These are phyloP conservation scores for Blomia tropicalis DNA, from an alignment of 2,888 invertebrate species.

Conservation along the genomic window DNA sequence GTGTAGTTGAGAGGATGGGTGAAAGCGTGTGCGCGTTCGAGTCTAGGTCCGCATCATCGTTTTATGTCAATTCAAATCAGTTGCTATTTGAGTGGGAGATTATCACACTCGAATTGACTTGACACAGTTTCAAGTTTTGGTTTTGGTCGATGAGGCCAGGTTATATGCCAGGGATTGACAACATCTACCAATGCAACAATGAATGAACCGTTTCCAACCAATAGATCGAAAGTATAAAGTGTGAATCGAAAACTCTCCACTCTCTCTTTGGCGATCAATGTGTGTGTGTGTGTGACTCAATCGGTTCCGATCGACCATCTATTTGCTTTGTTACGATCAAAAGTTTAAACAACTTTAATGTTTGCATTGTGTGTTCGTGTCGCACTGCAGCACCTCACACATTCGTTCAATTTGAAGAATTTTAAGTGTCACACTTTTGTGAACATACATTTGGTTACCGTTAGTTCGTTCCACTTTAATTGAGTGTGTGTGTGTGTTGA, in stretches of 20 bases:
- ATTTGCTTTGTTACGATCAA: background rate
- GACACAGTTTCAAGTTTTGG: constrained; percentile 3
- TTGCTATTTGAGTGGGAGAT: background rate
- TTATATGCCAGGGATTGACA: background rate
- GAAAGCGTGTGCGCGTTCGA: too few relatives aligned
- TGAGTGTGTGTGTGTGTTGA: too few relatives aligned
- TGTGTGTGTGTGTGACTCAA: constrained; percentile 4
- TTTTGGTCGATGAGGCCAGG: too few relatives aligned
- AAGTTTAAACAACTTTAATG: background rate
- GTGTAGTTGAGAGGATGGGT: too few relatives aligned
- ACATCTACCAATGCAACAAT: too few relatives aligned
- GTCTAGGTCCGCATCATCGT: too few relatives aligned
- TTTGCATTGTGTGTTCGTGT: background rate
- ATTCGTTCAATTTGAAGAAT: too few relatives aligned
- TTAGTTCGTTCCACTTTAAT: background rate
- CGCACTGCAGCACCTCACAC: too few relatives aligned
- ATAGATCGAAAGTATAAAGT: background rate
- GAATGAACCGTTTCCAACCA: background rate
- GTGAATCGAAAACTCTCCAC: too few relatives aligned
- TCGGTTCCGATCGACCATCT: background rate
- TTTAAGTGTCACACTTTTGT: too few relatives aligned
- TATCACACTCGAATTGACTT: constrained; percentile 6
- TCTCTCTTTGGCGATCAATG: too few relatives aligned
- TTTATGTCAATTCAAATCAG: background rate
- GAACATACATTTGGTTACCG: too few relatives aligned